A percentile compares a stretch with the other conserved stretches of the same genome.
Conservation (phyloP, 1,140 invertebrate genomes). For the Liolophura sinensis region DNA sequence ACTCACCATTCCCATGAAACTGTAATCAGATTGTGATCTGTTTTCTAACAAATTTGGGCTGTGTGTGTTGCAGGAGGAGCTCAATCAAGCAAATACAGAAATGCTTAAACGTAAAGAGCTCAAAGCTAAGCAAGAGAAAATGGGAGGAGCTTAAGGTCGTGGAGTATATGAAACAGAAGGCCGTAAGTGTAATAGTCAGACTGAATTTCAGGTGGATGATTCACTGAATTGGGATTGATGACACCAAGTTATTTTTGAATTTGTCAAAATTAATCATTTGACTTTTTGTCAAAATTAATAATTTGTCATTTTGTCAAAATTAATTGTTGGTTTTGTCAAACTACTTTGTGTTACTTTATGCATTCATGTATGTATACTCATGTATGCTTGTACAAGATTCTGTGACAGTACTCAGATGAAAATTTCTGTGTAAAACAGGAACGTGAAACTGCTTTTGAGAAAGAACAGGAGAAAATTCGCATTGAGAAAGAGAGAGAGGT, state of each 20-base stretch:
- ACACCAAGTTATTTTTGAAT: background rate
- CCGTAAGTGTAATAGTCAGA: slow-evolving; percentile 44
- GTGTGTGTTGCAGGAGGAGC: slow-evolving; percentile 41
- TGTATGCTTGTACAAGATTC: background rate
- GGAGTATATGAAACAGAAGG: slow-evolving; percentile 58
- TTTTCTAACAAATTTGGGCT: slow-evolving; percentile 1
- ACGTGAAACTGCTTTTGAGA: slow-evolving; percentile 56
- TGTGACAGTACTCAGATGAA: no score
- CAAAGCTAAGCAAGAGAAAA: slow-evolving; percentile 50
- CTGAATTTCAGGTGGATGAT: background rate
- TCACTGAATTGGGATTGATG: background rate
- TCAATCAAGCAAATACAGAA: slow-evolving; percentile 56
- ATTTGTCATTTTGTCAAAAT: no score
- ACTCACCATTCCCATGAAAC: no score
- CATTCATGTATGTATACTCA: no score
- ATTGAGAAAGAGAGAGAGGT: slow-evolving; percentile 60
- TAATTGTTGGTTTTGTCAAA: no score
- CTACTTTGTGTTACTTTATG: no score
- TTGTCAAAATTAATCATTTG: no score
- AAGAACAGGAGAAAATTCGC: slow-evolving; percentile 54
- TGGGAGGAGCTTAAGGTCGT: slow-evolving; percentile 55
- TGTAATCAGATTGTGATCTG: background rate
- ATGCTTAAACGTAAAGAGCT: slow-evolving; percentile 48
- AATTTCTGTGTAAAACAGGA: slow-evolving; percentile 33
- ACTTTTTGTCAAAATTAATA: no score